These are phyloP conservation scores for Aurelia aurita DNA, from an alignment of 30 jellyfish, hydroid and myxozoan species.

Conservation along the genomic window DNA sequence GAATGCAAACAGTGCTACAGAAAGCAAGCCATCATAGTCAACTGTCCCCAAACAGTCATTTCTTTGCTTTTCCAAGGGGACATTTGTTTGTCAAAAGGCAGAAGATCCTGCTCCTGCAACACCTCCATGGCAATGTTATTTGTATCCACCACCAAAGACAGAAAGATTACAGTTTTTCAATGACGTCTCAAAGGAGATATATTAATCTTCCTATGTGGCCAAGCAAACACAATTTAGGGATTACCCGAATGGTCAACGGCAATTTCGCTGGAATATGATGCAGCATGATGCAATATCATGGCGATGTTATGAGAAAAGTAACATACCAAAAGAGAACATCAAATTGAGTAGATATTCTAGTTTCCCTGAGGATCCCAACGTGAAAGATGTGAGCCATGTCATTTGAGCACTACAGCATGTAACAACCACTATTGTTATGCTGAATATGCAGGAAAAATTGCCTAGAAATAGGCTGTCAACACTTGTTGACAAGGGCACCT, in stretches of 20 bases:
- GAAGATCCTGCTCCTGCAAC: constrained; percentile 20
- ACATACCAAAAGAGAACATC: neutral
- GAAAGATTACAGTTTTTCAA: constrained; percentile 30
- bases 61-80: constrained; percentile 20
- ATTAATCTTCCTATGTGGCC: constrained; percentile 30
- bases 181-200: constrained; percentile 16
- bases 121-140: constrained; percentile 35
- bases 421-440: no score
- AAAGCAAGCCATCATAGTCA: constrained; percentile 37
- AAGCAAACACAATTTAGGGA: constrained; percentile 42
- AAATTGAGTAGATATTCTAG: constrained; percentile 17
- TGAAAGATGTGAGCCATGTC: constrained; percentile 43
- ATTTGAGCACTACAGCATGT: constrained; percentile 37
- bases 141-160: constrained; percentile 25
- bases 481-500: no score
- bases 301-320: no score
- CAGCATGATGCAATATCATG: neutral
- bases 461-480: no score
- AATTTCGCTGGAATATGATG: constrained; percentile 33
- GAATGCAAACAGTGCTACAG: constrained; percentile 26
- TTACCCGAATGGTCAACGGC: constrained; percentile 44
- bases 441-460: no score
- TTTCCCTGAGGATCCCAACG: constrained; percentile 27
- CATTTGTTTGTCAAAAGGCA: constrained; percentile 31
- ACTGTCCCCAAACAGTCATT: constrained; percentile 35